Base-by-base conservation (phyloP, 2,113 vertebrate species). In the Manacus vitellinus region DNA sequence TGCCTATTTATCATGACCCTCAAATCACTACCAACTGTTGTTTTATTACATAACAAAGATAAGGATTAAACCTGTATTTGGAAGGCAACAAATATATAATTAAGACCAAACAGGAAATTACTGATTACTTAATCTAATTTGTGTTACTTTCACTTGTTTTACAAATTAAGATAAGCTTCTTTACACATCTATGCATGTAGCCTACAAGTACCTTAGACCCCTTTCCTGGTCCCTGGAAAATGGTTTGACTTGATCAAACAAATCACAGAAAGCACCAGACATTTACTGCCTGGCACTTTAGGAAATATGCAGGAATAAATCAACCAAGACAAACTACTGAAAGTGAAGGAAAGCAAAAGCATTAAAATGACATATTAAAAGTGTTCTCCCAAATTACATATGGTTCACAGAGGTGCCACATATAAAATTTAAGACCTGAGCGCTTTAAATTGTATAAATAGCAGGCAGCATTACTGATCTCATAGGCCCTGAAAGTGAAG, bases 141-240 rank as follows among this genome's bases (percentile, higher is more conserved):
- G 73, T 23, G 18, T 79, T 43, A 61, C 55, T 77, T 46, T 65
- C 80, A 49, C 67, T 74, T 77, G 54, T 59, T 81, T 84, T 75
- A 94, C 85, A 96, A 94, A 89, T 82, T 74, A 74, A 91, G 61
- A 47, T 90, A 77, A 81, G 54, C 85, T 92, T 30, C 86, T 96
- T 89, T 78, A 62, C 51, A 8, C 51, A 75, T 39, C 61, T 85
- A 31, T n/a, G 24, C 46, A 46, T 3, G 1, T 11, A 51, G 51
- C 4, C 52, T 81, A 55, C 27, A 80, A 82, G 86, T 17, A 31
- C 59, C 47, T 52, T 51, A 74, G 28, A 85, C 9, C 46, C 31
- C 28, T 75, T 66, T 76, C 35, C 11, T 55, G 6, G 20, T 14
- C 44, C 30, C 55, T 89, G 56, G 80, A 89, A 96, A 94, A 86